Conservation (phyloP, 2,113 vertebrate genomes). For the Piprites chloris region DNA sequence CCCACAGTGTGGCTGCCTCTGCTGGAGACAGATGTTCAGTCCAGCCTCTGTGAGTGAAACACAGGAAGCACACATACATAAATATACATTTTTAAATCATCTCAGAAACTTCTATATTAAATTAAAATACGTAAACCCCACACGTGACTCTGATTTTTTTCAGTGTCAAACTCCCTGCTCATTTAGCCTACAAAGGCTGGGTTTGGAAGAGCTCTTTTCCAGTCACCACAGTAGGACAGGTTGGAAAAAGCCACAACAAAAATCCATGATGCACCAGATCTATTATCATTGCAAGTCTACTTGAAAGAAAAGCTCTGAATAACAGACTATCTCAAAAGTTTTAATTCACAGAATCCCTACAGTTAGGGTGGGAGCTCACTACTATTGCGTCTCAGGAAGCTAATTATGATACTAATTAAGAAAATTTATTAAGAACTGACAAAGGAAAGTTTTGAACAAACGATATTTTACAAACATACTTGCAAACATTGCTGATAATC, state of each 20-base stretch:
- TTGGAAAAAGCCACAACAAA: not conserved
- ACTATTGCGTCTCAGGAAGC: not conserved
- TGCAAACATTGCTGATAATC: not conserved
- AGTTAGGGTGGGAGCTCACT: not conserved
- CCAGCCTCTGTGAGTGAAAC: not conserved
- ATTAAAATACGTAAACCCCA: not conserved
- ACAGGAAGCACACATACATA: not conserved
- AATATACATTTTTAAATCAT: not conserved
- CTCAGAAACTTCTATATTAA: not conserved
- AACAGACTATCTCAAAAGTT: not conserved
- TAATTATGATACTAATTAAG: not conserved
- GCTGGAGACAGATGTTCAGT: not conserved
- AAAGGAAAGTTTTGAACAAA: not conserved
- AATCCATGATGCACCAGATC: not conserved
- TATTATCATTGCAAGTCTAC: not conserved
- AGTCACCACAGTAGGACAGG: not conserved
- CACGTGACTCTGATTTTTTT: not conserved
- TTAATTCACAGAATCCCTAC: not conserved
- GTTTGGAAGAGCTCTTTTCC: not conserved
- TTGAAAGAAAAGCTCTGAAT: not conserved
- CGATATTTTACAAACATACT: not conserved
- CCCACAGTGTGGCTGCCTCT: accelerated
- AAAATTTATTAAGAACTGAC: not conserved
- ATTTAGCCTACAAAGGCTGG: not conserved
- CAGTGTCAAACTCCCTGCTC: not conserved